Conservation (phyloP, 30 jellyfish, hydroid and myxozoan species). For the Aurelia sp. region DNA sequence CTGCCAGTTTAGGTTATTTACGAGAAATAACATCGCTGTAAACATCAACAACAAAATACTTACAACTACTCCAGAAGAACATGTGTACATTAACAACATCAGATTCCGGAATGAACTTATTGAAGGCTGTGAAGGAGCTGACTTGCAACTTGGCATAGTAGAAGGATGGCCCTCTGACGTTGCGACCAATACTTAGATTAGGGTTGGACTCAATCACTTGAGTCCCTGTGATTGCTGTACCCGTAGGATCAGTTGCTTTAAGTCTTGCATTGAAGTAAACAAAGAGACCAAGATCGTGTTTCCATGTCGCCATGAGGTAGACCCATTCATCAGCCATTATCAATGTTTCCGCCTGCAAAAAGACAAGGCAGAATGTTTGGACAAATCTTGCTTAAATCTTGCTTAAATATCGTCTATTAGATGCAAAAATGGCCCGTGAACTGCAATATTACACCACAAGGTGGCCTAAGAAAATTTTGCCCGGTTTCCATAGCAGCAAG, state of each 20-base stretch:
- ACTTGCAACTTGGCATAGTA: slow-evolving; percentile 68
- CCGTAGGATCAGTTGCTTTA: slow-evolving; percentile 87
- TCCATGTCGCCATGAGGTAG: slow-evolving; percentile 93
- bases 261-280: slow-evolving; percentile 78
- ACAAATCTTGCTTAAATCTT: neutral
- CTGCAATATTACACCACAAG: too few relatives aligned
- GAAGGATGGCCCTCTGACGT: slow-evolving; percentile 90
- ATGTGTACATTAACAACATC: slow-evolving; percentile 82
- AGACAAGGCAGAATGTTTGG: neutral
- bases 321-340: slow-evolving; percentile 67
- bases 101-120: slow-evolving; percentile 67
- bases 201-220: slow-evolving; percentile 85
- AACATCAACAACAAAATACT: slow-evolving; percentile 23
- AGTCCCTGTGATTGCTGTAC: slow-evolving; percentile 80
- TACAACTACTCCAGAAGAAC: slow-evolving; percentile 98
- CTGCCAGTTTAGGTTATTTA: too few relatives aligned
- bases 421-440: too few relatives aligned
- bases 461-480: too few relatives aligned
- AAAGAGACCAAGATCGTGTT: slow-evolving; percentile 76
- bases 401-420: neutral
- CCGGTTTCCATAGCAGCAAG: too few relatives aligned
- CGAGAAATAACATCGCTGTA: too few relatives aligned
- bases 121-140: slow-evolving; percentile 92
- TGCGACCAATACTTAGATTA: slow-evolving; percentile 92
- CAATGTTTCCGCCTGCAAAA: slow-evolving; percentile 68